Evolutionary conservation across 2,113 vertebrate species (phyloP).

Genomic region (Muntiacus reevesi): DNA sequence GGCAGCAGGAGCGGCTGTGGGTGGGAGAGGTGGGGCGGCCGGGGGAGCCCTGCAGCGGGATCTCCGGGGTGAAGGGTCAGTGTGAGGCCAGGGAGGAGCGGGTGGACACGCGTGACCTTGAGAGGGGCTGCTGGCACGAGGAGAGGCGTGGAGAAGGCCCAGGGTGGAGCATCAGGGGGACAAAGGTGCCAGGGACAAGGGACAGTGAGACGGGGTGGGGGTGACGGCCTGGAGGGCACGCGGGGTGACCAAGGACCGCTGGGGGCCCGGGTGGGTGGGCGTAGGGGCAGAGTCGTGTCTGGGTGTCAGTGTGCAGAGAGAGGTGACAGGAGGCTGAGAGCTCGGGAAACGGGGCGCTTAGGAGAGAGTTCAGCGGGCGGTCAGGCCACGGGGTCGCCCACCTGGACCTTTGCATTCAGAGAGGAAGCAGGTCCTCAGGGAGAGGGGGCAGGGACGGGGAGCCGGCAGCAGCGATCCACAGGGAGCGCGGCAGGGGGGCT

Average conservation of each 20-base stretch:
- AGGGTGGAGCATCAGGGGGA: not conserved
- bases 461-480: accelerated
- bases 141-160: not conserved
- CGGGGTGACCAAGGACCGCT: not conserved
- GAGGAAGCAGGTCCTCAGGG: not conserved
- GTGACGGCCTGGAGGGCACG: too few relatives aligned
- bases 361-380: not conserved
- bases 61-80: not conserved
- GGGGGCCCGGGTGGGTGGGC: not conserved
- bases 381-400: not conserved
- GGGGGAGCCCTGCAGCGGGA: accelerated
- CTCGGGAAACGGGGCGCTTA: not conserved
- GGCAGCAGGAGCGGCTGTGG: accelerated
- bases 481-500: not conserved
- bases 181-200: not conserved
- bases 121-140: too few relatives aligned
- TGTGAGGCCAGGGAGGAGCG: not conserved
- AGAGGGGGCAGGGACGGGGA: not conserved
- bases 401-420: not conserved
- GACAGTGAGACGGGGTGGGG: not conserved
- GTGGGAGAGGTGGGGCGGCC: not conserved
- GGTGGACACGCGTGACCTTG: not conserved
- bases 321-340: not conserved
- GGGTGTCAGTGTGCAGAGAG: not conserved
- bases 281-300: not conserved